Evolutionary conservation across 2,113 vertebrate species (phyloP).

Genomic region (Pedetes capensis): DNA sequence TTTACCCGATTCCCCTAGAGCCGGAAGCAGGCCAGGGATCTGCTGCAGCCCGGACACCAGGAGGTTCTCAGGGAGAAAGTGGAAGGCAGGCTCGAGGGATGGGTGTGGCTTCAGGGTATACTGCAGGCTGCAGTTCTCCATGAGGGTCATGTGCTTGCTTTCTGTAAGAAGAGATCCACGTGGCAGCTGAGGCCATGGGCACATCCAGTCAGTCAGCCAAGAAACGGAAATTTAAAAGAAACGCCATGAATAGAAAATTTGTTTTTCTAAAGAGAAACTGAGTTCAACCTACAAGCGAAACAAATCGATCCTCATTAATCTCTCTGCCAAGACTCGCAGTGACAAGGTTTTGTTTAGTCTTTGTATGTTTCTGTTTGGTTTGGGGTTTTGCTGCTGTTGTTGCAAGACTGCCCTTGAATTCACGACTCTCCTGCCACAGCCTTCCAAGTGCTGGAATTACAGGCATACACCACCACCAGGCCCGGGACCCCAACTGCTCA

Average conservation of each 20-base stretch:
- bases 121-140: conserved; percentile 87
- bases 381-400: background rate
- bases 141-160: conserved; percentile 81
- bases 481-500: no score
- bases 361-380: background rate
- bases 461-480: accelerated
- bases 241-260: no score
- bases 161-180: conserved; percentile 82
- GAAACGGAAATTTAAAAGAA: background rate
- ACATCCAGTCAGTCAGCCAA: background rate
- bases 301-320: background rate
- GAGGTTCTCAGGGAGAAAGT: conserved; percentile 92
- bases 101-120: conserved; percentile 86
- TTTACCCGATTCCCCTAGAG: conserved; percentile 78
- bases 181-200: accelerated
- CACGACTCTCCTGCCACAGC: background rate
- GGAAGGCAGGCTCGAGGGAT: conserved; percentile 79
- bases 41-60: conserved; percentile 87
- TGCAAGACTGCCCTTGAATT: background rate
- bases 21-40: conserved; percentile 86
- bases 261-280: background rate
- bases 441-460: background rate
- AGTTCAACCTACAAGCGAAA: background rate
- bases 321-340: background rate
- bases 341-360: background rate